Conservation (phyloP, 2,888 invertebrate genomes). For the Sminthurinus aureus region DNA sequence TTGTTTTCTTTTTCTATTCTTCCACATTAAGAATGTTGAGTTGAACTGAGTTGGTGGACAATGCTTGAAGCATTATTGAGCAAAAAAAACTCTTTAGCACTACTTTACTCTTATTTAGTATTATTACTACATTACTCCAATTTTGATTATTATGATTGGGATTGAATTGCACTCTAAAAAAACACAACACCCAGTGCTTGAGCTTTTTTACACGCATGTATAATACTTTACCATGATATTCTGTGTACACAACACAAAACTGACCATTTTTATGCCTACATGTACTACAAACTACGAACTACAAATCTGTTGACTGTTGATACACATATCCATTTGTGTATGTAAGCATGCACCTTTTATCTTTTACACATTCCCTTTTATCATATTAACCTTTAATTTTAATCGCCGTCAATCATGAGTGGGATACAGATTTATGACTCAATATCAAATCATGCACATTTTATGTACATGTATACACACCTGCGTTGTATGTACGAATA, state of each 20-base stretch:
- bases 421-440: background rate
- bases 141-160: background rate
- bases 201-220: background rate
- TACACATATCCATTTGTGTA: background rate
- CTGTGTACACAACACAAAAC: background rate
- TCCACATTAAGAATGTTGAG: background rate
- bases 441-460: too few relatives aligned
- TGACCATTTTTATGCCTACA: background rate
- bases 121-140: background rate
- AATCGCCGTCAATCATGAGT: background rate
- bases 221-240: too few relatives aligned
- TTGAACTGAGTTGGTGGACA: conserved; percentile 12
- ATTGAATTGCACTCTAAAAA: background rate
- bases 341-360: background rate
- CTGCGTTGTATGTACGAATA: too few relatives aligned
- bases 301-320: background rate
- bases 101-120: background rate
- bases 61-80: background rate
- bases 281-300: background rate
- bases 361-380: background rate
- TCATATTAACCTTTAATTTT: conserved; percentile 14
- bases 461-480: too few relatives aligned
- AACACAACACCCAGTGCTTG: background rate
- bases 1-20: too few relatives aligned
- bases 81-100: background rate